Percentiles rank a stretch among this genome's conserved stretches.
phyloP scores from a whole-genome alignment of 2,888 invertebrate species.

The Tiliacea aurago region DNA sequence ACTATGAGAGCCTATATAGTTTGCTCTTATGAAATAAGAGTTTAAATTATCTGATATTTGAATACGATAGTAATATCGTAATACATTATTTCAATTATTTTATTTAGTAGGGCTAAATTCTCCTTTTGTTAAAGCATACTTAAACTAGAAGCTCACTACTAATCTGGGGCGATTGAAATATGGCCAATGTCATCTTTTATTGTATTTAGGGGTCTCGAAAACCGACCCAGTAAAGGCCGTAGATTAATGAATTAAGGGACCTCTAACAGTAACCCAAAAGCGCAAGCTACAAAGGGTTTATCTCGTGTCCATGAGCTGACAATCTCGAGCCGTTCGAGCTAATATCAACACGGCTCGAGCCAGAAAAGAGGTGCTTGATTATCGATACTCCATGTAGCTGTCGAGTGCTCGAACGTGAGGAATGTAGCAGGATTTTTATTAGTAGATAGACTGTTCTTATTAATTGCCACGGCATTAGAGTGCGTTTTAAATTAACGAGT shows the following conservation, averaged over 20 bases:
- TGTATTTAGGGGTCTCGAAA: background rate
- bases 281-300: constrained; percentile 18
- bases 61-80: background rate
- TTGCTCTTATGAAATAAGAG: background rate
- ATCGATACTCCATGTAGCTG: constrained; percentile 3
- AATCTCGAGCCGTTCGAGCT: constrained; percentile 10
- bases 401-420: background rate
- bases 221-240: background rate
- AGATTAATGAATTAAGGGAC: background rate
- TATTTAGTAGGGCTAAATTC: background rate
- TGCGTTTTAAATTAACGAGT: background rate
- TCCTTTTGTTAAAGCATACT: background rate
- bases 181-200: background rate
- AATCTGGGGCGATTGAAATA: background rate
- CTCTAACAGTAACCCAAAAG: background rate
- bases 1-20: background rate
- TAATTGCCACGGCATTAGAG: background rate
- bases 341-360: constrained; percentile 19
- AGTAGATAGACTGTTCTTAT: background rate
- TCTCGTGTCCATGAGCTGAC: background rate
- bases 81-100: background rate
- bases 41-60: background rate
- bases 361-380: constrained; percentile 23
- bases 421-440: constrained; percentile 8
- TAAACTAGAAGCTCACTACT: background rate